Base-by-base conservation (phyloP, 2,113 vertebrate species). In the Hippocampus abdominalis region DNA sequence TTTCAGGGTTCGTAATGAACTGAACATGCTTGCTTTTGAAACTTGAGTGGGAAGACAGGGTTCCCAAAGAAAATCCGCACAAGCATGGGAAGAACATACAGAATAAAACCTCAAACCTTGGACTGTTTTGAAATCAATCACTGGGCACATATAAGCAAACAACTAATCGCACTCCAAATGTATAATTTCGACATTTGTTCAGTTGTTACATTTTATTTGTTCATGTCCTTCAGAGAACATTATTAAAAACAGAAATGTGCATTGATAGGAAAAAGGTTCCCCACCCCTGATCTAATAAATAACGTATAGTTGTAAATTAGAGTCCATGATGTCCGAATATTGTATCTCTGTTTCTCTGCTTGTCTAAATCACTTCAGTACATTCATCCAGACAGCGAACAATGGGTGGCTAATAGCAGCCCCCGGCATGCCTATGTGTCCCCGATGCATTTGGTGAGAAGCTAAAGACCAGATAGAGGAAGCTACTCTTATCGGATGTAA, bases 371-470 rank as follows among this genome's bases (percentile, higher is more conserved):
- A 66, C 75, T 69, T 42, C 60, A 59, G 73, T 68, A 73, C 68
- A 83, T 85, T 66, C 72, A 62, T 66, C 21, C 70, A 70, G 81
- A 86, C 78, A 68, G 72, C 2, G 46, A 88, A 76, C 84, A 87
- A 77, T 83, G 74, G 79, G 76, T 75, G 78, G 83, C 76, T 81
- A 86, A 88, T 73, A 15, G 79, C 72, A 44, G 82, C 84, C 73
- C 71, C 27, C 2, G 83, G 84, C 74, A 23, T 42, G 48, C 75
- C 2, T 8, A 56, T 48, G 27, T 48, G 68, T 69, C 64, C 68
- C 74, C 48, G 72, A 74, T 69, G 77, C 73, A 72, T 73, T 56
- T 75, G 72, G 74, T 74, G 49, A 0, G 6, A 82, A 44, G 72
- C 60, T 74, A 71, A 64, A 39, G 8, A 46, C 23, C 44, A 65